Conservation (phyloP, 2,797 vertebrate species). For the Lemur catta region DNA sequence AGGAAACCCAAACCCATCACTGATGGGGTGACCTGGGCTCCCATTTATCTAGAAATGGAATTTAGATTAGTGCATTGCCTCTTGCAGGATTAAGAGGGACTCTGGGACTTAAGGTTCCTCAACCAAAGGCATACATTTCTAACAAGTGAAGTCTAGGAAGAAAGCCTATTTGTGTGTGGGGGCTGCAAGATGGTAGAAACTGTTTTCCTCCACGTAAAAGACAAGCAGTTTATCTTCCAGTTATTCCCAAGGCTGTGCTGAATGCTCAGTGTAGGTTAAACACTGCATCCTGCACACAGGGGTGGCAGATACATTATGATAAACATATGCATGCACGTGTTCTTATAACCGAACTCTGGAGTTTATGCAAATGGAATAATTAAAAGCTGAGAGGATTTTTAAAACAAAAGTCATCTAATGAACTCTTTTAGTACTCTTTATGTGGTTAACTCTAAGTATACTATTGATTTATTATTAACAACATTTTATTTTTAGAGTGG, state of each 20-base stretch:
- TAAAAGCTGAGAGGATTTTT: background rate
- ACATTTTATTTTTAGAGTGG: background rate
- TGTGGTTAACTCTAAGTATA: background rate
- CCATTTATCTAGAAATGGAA: conserved; percentile 7
- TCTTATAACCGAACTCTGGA: background rate
- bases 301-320: background rate
- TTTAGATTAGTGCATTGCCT: background rate
- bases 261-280: background rate
- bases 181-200: background rate
- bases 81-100: conserved; percentile 4
- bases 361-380: background rate
- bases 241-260: background rate
- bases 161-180: background rate
- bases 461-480: background rate
- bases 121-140: background rate
- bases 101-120: background rate
- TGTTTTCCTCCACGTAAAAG: background rate
- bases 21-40: background rate
- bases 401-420: background rate
- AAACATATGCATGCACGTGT: background rate
- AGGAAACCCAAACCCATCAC: background rate
- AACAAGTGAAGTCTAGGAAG: background rate
- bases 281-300: background rate
- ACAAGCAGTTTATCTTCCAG: conserved; percentile 1
- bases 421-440: background rate